Evolutionary conservation across 2,113 vertebrate species (phyloP).

Genomic region (Anthoscopus minutus): DNA sequence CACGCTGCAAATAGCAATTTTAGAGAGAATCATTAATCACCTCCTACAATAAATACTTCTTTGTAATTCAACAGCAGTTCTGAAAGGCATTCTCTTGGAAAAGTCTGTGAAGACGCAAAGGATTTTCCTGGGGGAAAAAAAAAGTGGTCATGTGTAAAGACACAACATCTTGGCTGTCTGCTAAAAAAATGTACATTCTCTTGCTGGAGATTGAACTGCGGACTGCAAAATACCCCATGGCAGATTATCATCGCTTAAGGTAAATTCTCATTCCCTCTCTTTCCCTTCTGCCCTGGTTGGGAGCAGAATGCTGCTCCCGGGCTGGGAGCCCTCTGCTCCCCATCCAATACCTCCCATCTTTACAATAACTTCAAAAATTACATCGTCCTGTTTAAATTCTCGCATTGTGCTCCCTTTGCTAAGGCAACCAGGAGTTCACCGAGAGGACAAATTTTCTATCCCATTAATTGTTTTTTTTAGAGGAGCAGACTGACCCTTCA

Average conservation of each 20-base stretch:
- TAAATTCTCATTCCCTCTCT: constrained; percentile 56
- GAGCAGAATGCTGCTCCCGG: neutral
- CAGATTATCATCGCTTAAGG: constrained; percentile 72
- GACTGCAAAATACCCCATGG: constrained; percentile 66
- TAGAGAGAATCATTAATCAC: constrained; percentile 82
- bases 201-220: constrained; percentile 52
- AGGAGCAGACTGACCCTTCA: constrained; percentile 85
- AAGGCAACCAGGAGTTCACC: constrained; percentile 89
- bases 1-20: constrained; percentile 81
- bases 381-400: constrained; percentile 67
- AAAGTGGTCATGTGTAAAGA: constrained; percentile 71
- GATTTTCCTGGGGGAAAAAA: constrained; percentile 73
- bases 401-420: constrained; percentile 78
- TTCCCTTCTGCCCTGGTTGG: neutral
- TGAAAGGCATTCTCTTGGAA: constrained; percentile 82
- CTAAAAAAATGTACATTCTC: constrained; percentile 69
- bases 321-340: neutral
- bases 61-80: constrained; percentile 83
- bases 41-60: constrained; percentile 84
- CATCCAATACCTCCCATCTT: neutral
- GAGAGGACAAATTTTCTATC: constrained; percentile 89
- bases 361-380: constrained; percentile 67
- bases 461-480: constrained; percentile 88
- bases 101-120: constrained; percentile 74
- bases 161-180: constrained; percentile 61